phyloP scores from a whole-genome alignment of 2,797 vertebrate species.

The Channallabes apus region DNA sequence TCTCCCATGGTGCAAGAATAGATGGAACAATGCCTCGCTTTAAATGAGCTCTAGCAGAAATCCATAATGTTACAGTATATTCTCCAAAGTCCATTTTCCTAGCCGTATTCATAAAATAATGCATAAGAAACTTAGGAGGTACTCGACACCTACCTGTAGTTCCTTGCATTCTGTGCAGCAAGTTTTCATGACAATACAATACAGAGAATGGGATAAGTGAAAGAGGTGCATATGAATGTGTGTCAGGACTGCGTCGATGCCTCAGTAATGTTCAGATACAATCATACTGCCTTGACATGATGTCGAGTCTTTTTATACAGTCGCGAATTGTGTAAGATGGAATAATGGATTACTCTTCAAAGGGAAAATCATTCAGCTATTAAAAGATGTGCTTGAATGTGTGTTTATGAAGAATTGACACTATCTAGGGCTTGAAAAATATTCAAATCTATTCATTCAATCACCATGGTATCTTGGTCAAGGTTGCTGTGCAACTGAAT shows the following conservation, averaged over 20 bases:
- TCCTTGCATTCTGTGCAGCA: neutral
- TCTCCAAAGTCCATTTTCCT: slow-evolving; percentile 31
- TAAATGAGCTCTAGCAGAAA: slow-evolving; percentile 41
- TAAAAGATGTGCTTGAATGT: neutral
- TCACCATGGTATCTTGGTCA: neutral
- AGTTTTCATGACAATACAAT: neutral
- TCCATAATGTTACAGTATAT: slow-evolving; percentile 31
- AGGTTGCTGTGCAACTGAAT: neutral
- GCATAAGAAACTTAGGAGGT: slow-evolving; percentile 30
- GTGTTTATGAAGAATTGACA: neutral
- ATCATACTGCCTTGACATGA: neutral
- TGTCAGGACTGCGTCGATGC: neutral
- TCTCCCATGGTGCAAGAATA: slow-evolving; percentile 24
- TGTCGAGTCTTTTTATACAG: neutral
- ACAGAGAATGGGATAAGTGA: neutral
- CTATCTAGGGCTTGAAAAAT: neutral
- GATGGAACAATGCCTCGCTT: slow-evolving; percentile 21
- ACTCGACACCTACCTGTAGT: neutral
- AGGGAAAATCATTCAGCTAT: neutral
- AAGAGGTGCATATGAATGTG: neutral
- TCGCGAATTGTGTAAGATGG: neutral
- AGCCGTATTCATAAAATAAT: slow-evolving; percentile 33
- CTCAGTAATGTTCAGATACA: neutral
- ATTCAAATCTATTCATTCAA: neutral
- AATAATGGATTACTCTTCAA: neutral